Evolutionary conservation across 2,888 invertebrate species (phyloP).

Genomic region (Physocephala rufipes): DNA sequence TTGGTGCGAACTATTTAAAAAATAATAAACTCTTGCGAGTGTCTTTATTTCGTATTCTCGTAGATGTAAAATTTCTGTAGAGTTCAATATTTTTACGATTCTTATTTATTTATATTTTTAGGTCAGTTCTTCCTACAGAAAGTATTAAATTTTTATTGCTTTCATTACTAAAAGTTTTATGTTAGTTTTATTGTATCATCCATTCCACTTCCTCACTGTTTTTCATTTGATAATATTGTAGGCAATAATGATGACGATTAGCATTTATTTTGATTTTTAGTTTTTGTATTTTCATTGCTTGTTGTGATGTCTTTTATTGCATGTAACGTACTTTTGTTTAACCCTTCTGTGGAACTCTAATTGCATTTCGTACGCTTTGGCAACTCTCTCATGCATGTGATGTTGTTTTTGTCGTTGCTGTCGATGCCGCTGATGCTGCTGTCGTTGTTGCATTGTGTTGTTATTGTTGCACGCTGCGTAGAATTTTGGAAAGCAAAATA

Average conservation of each 20-base stretch:
- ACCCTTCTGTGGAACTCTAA: conserved; percentile 7
- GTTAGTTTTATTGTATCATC: conserved; percentile 13
- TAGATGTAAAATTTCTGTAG: background rate
- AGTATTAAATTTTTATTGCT: conserved; percentile 12
- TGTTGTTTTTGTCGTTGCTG: conserved; percentile 21
- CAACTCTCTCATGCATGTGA: conserved; percentile 15
- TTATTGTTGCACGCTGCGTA: conserved; percentile 55
- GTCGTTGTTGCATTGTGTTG: conserved; percentile 33
- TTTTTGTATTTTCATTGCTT: conserved; percentile 41
- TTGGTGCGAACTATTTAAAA: no score
- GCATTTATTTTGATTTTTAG: conserved; percentile 5
- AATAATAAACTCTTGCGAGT: no score
- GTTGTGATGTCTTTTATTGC: conserved; percentile 26
- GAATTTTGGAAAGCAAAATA: conserved; percentile 86
- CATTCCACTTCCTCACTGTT: conserved; percentile 9
- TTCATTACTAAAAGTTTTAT: conserved; percentile 4
- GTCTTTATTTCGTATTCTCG: no score
- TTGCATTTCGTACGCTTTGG: background rate
- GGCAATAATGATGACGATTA: conserved; percentile 5
- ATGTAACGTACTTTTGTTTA: conserved; percentile 4
- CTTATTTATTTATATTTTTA: background rate
- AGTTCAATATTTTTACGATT: background rate
- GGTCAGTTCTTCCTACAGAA: background rate
- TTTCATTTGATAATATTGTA: no score
- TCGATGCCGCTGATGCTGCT: conserved; percentile 39